Evolutionary conservation across 2,113 vertebrate genomes (phyloP), one percentile per base, ranked within the genome.

Genomic region (Gambusia holbrooki): DNA sequence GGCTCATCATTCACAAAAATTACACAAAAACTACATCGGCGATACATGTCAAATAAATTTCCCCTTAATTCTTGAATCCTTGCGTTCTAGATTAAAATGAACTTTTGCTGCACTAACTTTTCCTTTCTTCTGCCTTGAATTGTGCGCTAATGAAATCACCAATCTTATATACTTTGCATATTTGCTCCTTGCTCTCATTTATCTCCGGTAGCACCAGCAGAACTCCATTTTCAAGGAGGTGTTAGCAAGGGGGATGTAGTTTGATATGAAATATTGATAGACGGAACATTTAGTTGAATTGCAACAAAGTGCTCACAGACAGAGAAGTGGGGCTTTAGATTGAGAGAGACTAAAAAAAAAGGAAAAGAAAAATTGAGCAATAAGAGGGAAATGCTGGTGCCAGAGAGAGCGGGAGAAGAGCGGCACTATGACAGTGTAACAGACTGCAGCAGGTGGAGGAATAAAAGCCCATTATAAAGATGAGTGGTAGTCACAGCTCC

Each of bases 211-310:
- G 63, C 72, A 66, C 64, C 74, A 75, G 66, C 9, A 35, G 66
- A 69, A 71, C 60, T n/a, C 51, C 73, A 45, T 77, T 85, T 62
- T 76, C 62, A 74, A 84, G 83, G 60, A 64, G 73, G 32, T 33
- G 42, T 69, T 74, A 76, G 66, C 54, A 85, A 78, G 79, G 66
- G 64, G 76, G 78, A 80, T 84, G 85, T 80, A 87, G 79, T 87
- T 82, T 83, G 62, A 88, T 73, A 90, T 93, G 71, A 93, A 94
- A 92, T 91, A 93, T 93, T 94, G 84, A 93, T 91, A 70, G 66
- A 35, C 13, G 66, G 37, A 69, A 85, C 85, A 78, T 91, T 86
- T 76, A 66, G 70, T 79, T 86, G 84, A 89, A 88, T 85, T 85
- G 78, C 67, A 89, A 84, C 88, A 87, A 81, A 89, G 82, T 77